These are phyloP conservation scores for Tupiocoris notatus DNA, from an alignment of 2,888 invertebrate genomes.

Conservation along the genomic window DNA sequence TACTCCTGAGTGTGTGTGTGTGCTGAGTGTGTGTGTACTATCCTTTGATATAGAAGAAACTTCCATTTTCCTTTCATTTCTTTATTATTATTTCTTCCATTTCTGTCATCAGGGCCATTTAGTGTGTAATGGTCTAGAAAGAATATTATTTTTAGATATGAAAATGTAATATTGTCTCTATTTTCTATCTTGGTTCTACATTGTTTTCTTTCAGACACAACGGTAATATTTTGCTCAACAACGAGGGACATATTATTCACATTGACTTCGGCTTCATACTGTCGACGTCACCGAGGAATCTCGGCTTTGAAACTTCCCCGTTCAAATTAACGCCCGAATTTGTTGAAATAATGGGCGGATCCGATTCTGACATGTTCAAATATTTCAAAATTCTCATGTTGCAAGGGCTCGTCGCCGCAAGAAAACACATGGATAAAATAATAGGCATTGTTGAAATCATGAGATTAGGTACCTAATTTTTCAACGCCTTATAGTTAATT, in stretches of 20 bases:
- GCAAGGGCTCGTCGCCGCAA: conserved; percentile 91
- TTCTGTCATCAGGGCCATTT: too few relatives aligned
- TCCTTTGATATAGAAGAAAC: too few relatives aligned
- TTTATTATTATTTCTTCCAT: too few relatives aligned
- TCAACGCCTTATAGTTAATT: too few relatives aligned
- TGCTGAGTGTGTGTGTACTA: too few relatives aligned
- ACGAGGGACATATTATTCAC: conserved; percentile 96
- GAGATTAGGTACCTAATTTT: conserved; percentile 91
- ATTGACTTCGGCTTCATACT: conserved; percentile 99
- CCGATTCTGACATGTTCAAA: conserved; percentile 92
- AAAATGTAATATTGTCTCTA: too few relatives aligned
- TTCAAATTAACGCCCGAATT: conserved; percentile 95
- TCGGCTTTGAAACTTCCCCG: conserved; percentile 86
- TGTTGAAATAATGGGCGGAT: conserved; percentile 98
- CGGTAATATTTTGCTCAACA: conserved; percentile 95
- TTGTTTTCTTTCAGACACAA: conserved; percentile 87
- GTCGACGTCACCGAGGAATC: conserved; percentile 94
- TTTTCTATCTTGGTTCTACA: too few relatives aligned
- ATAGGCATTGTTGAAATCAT: conserved; percentile 96
- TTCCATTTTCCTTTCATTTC: too few relatives aligned
- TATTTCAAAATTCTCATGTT: conserved; percentile 97
- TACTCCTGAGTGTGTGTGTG: too few relatives aligned
- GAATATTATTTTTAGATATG: too few relatives aligned
- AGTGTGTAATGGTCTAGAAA: too few relatives aligned
- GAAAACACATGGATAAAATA: conserved; percentile 97